A percentile compares a stretch with the other conserved stretches of the same genome.
Conservation (phyloP, 2,888 invertebrate genomes). For the Dichetophora obliterata region DNA sequence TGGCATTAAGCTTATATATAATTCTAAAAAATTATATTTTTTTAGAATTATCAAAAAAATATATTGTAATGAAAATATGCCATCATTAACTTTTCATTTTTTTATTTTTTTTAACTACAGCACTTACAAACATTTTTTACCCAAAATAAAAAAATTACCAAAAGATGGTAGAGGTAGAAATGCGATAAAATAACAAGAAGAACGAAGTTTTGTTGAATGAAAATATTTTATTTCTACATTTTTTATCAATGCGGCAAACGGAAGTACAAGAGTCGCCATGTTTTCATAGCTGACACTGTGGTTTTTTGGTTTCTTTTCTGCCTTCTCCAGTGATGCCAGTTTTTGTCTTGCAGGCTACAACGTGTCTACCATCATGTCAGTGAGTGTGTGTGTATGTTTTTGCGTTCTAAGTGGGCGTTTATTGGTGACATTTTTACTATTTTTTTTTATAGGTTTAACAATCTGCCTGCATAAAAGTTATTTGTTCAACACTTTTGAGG, state of each 20-base stretch:
- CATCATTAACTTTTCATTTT: too few species aligned
- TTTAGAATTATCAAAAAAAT: too few species aligned
- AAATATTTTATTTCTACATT: background rate
- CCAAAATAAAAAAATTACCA: too few species aligned
- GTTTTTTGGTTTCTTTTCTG: background rate
- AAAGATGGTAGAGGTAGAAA: background rate
- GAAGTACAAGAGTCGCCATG: background rate
- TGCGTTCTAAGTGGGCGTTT: background rate
- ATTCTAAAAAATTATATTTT: too few species aligned
- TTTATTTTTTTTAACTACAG: too few species aligned
- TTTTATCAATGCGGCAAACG: background rate
- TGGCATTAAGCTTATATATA: too few species aligned
- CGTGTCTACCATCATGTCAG: background rate
- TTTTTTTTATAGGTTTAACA: background rate
- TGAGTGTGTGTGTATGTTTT: too few species aligned
- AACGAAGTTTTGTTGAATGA: too few species aligned
- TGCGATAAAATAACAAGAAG: too few species aligned
- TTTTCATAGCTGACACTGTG: background rate
- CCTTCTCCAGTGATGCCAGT: background rate
- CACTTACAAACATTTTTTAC: too few species aligned
- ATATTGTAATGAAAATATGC: too few species aligned
- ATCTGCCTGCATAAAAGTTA: background rate
- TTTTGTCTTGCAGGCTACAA: background rate
- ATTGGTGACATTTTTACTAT: background rate
- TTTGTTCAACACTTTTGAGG: constrained; percentile 12